Percentiles rank a stretch among this genome's conserved stretches.
Conservation (phyloP, 2,888 invertebrate species). For the Icerya purchasi region DNA sequence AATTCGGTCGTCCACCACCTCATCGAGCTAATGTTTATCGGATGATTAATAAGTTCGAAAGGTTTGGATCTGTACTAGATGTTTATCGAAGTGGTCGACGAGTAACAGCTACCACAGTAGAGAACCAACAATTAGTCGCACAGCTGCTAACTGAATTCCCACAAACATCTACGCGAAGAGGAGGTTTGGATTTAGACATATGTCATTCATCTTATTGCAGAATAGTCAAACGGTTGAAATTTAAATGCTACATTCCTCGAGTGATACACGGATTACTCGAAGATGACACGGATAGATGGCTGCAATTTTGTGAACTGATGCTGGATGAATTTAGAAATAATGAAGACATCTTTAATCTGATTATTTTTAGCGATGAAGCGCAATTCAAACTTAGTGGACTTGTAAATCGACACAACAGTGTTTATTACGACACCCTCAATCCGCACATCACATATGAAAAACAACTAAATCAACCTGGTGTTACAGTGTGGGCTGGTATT, state of each 20-base stretch:
- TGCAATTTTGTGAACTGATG: not conserved
- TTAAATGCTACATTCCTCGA: not conserved
- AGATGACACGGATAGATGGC: not conserved
- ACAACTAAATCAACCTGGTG: slow-evolving; percentile 13
- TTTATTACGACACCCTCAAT: slow-evolving; percentile 12
- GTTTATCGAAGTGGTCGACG: not conserved
- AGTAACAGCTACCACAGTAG: not conserved
- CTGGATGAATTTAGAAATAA: not conserved
- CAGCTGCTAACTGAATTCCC: not conserved
- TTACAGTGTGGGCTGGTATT: slow-evolving; percentile 13
- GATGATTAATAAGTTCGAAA: not conserved
- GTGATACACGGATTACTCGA: not conserved
- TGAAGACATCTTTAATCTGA: not conserved
- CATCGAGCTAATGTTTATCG: not conserved
- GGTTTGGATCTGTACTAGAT: not conserved
- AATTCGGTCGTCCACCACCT: not conserved
- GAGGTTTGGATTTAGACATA: not conserved
- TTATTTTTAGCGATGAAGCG: slow-evolving; percentile 8
- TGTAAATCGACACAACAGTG: slow-evolving; percentile 13
- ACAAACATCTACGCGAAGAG: slow-evolving; percentile 1
- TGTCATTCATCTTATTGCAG: not conserved
- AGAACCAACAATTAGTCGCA: slow-evolving; percentile 1
- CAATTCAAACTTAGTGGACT: slow-evolving; percentile 10
- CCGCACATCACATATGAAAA: slow-evolving; percentile 11
- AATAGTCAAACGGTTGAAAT: not conserved